Evolutionary conservation across 1,140 invertebrate genomes (phyloP).

Genomic region (Procambarus clarkii): DNA sequence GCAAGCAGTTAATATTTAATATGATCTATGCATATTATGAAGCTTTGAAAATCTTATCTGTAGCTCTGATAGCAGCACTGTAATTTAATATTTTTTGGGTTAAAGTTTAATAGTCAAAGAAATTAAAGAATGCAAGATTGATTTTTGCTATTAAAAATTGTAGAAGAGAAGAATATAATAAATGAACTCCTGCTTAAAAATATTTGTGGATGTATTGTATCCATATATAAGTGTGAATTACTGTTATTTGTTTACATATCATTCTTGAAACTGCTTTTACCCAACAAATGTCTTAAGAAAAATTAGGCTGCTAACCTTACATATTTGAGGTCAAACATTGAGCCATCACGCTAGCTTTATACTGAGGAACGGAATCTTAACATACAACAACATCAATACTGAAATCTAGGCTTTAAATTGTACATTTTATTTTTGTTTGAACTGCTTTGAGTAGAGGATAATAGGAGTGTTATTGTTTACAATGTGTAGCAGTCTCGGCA

Average conservation of each 20-base stretch:
- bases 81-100: background rate
- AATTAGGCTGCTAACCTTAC: too few relatives aligned
- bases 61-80: background rate
- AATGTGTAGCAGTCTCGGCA: background rate
- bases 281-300: too few relatives aligned
- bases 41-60: background rate
- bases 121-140: background rate
- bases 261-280: background rate
- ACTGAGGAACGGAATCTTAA: background rate
- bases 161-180: background rate
- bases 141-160: background rate
- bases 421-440: background rate
- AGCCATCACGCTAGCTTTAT: background rate
- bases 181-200: background rate
- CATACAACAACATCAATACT: background rate
- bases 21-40: conserved; percentile 42
- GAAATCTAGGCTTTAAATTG: background rate
- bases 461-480: background rate
- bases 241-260: background rate
- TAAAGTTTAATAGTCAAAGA: background rate
- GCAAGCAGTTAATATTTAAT: conserved; percentile 15
- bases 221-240: background rate
- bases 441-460: too few relatives aligned
- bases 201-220: background rate
- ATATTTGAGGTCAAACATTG: background rate